Base-by-base conservation (phyloP, 2,888 invertebrate species). In the Ophioninae sp. region DNA sequence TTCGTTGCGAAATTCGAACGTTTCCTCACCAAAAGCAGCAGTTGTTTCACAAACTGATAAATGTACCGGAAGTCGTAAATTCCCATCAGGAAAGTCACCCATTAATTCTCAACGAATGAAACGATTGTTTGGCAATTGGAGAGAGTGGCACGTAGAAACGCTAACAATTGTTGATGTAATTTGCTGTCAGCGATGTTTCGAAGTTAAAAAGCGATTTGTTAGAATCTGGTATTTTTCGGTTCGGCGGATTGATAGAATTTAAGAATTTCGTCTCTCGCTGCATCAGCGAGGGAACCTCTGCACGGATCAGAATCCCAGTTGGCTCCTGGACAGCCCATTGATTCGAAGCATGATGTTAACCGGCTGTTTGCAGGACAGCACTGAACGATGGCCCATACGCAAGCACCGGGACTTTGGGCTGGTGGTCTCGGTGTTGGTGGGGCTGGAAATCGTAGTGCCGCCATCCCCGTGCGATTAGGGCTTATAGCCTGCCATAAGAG, bases 271-370 rank as follows among this genome's bases (percentile, higher is more conserved):
- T 84, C 68, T 61, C 85, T 85, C 5, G 96, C 96, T 0, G 95
- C 94, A 58, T 93, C 87, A 0, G 95, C 93, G 77, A 95, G 94
- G 8, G 94, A 93, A 17, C 94, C 94, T 7, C 95, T 95, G 91
- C 97, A 97, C 0, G 97, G 96, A 89, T 95, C 96, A 0, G 92
- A 88, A 85, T 95, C 96, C 94, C 96, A 97, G 93, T 96, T 96
- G 73, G 95, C 94, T 0, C 96, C 96, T 0, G 95, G 94, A 90
- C 97, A 97, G 8, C 95, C 95, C 76, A 96, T 92, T 9, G 94
- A 93, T 91, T 97, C 97, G 83, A 97, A 97, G 90, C 97, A 97
- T 17, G 90, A 92, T 56, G 89, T 88, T 72, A 89, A 85, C 72
- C 91, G 90, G 44, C 68, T 81, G 61, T 82, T 87, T 0, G 93